Base-by-base conservation (phyloP, 2,888 invertebrate species). In the Axea sp. region DNA sequence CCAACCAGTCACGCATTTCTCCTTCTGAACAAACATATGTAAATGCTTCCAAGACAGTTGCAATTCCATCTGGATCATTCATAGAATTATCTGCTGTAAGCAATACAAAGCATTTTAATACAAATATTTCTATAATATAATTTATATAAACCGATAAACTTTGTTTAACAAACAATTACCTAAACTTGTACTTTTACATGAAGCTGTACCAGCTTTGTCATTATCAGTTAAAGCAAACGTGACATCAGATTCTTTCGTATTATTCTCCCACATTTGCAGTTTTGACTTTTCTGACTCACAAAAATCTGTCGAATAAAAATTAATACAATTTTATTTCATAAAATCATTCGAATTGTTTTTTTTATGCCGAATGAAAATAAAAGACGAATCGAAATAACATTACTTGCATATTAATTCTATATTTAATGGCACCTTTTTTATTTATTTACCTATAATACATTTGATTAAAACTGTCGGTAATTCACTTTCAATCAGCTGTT, bases 1-100 rank as follows among this genome's bases (percentile, higher is more conserved):
- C 96, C 39, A 97, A 90, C 96, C 96, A 97, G 87, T 95, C 95
- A 77, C 95, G 93, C 90, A 96, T 92, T 75, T 92, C 90, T 11
- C 93, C 92, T 81, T 95, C 96, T 12, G 93, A 91, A 84, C 95
- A 94, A 65, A 96, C 91, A 74, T 94, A 92, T 0, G 94, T 92
- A 82, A 96, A 93, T 89, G 96, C 96, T 80, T 94, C 92, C 68
- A 97, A 90, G 47, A 95, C 91, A 43, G 90, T 89, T 0, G 91
- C 91, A 39, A 93, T 90, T 81, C 91, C 91, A 43, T 91, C 89
- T 14, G 91, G 88, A 74, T 89, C 90, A 5, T 90, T 89, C 87
- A 92, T 89, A 1, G 90, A 89, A 26, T 84, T 76, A 17, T 84
- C 84, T 55, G 78, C 82, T 22, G 17, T 9, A 19, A 30, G n/a